Conservation (phyloP, 37 sponge, comb jelly and placozoan genomes). For the Aplysina aerophoba region DNA sequence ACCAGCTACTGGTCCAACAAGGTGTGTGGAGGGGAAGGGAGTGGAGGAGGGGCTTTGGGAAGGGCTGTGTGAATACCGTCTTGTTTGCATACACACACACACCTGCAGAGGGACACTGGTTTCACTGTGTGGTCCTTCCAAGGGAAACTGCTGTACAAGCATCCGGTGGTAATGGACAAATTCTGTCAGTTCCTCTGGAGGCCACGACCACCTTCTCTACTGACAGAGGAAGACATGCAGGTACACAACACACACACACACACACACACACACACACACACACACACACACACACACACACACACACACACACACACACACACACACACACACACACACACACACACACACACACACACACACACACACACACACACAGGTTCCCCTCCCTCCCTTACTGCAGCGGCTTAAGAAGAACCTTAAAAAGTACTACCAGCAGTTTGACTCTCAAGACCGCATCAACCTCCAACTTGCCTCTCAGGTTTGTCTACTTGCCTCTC, state of each 20-base stretch:
- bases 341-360: too few species aligned
- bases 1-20: constrained; percentile 87
- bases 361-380: too few species aligned
- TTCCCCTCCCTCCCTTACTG: not conserved
- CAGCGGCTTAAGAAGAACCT: constrained; percentile 80
- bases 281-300: too few species aligned
- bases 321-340: too few species aligned
- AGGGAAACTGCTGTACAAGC: constrained; percentile 78
- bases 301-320: too few species aligned
- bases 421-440: constrained; percentile 82
- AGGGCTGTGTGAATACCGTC: not conserved
- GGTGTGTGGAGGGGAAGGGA: constrained; percentile 36
- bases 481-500: constrained; percentile 44
- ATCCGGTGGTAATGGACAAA: constrained; percentile 60
- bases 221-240: constrained; percentile 75
- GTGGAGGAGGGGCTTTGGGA: not conserved
- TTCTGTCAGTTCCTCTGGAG: constrained; percentile 92
- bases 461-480: constrained; percentile 87
- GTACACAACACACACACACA: constrained; percentile 19
- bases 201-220: constrained; percentile 91
- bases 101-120: constrained; percentile 81
- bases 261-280: too few species aligned
- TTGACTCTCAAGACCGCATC: constrained; percentile 85
- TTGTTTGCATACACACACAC: not conserved
- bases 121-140: constrained; percentile 95